Base-by-base conservation (phyloP, 2,888 invertebrate genomes). In the Mycalesis mineus region DNA sequence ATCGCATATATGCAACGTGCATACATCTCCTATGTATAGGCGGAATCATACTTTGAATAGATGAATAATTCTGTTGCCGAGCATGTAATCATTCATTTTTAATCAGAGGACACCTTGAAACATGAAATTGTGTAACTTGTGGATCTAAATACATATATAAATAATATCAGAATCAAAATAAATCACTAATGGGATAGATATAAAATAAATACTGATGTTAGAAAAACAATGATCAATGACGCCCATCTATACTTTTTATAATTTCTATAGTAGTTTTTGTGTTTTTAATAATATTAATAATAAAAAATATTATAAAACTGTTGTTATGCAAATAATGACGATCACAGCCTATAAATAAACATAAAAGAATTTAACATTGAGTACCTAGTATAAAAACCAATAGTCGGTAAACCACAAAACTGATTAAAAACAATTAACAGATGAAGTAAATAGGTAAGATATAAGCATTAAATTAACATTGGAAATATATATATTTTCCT, bases 1-100 rank as follows among this genome's bases (percentile, higher is more conserved):
- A 60, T 62, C 65, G 66, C 70, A 74, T 74, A 65, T 70, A 73
- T 73, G 73, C 71, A 70, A 68, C 59, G 57, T 55, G 58, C 57
- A 62, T 63, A 55, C 22, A 62, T 58, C 42, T 51, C 33, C 48
- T 54, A 57, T n/a, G 17, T 57, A 51, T 56, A 65, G 61, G 65
- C 65, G 65, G 66, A 67, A 67, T 67, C 56, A 39, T 52, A 17
- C 41, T 17, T 52, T 36, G 57, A 40, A 60, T 56, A 33, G 41
- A 54, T 61, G 55, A 61, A 59, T 62, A 58, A 49, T 59, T 58
- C 49, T 56, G 51, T 54, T 56, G 56, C 51, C 55, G 54, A 53
- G 62, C 55, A 54, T 55, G 13, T 44, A 49, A 40, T 52, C 51
- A 11, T 53, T 58, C 37, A 53, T n/a, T 52, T 45, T 28, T 39